These are phyloP conservation scores for Elaphurus davidianus DNA, from an alignment of 2,113 vertebrate species.

Conservation along the genomic window DNA sequence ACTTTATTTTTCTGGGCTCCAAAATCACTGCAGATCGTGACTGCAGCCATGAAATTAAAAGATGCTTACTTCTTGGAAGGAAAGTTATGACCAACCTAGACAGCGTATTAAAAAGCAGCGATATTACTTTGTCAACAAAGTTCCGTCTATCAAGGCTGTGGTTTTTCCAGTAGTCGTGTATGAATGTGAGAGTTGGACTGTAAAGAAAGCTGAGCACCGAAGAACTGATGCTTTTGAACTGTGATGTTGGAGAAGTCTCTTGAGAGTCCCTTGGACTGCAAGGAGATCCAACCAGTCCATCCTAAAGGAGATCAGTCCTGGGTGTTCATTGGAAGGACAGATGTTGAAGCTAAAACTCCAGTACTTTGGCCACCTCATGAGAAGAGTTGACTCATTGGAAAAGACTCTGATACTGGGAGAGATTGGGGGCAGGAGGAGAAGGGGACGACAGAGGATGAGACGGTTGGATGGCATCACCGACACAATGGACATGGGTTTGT, in stretches of 20 bases:
- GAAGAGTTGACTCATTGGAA: neutral
- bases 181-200: neutral
- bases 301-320: neutral
- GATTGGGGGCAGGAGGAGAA: neutral
- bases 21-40: neutral
- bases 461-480: neutral
- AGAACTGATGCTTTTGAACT: neutral
- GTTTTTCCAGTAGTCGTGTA: neutral
- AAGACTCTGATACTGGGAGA: rapidly evolving
- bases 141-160: neutral
- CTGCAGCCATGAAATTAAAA: neutral
- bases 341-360: neutral
- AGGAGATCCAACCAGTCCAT: neutral
- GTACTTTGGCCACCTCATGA: neutral
- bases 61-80: rapidly evolving
- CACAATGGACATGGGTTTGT: neutral
- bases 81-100: neutral
- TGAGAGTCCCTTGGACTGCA: neutral
- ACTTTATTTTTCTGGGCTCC: neutral
- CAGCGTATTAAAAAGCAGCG: neutral
- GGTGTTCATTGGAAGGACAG: neutral
- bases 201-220: neutral
- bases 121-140: neutral
- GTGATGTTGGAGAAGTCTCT: neutral
- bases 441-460: neutral